These are phyloP conservation scores for Leptopilina syphax DNA, from an alignment of 2,888 invertebrate species.

Conservation along the genomic window DNA sequence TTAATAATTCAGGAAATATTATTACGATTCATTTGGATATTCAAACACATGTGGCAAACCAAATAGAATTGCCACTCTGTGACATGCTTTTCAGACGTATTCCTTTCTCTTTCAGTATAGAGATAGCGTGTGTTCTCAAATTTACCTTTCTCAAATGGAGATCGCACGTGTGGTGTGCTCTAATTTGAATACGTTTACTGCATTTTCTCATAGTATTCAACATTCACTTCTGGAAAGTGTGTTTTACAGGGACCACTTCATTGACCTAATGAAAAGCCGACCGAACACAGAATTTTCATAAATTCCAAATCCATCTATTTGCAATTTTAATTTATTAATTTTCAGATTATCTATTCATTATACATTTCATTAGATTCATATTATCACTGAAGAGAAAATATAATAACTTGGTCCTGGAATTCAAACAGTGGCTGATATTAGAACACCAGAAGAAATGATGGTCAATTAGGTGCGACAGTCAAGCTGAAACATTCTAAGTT, in stretches of 20 bases:
- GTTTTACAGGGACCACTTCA: not conserved
- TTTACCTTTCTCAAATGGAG: constrained; percentile 34
- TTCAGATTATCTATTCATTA: not conserved
- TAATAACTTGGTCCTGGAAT: no score
- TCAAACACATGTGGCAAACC: constrained; percentile 17
- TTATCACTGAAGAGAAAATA: no score
- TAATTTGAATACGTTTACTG: constrained; percentile 36
- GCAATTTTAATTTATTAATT: not conserved
- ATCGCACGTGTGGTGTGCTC: constrained; percentile 33
- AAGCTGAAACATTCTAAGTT: no score
- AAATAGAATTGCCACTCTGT: constrained; percentile 20
- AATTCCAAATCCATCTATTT: not conserved
- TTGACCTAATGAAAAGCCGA: constrained; percentile 7
- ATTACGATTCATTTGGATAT: constrained; percentile 18
- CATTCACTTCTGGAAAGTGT: constrained; percentile 6
- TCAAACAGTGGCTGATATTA: no score
- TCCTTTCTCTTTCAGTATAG: constrained; percentile 27
- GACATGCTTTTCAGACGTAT: constrained; percentile 29
- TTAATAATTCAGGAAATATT: constrained; percentile 9
- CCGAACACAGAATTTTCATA: not conserved
- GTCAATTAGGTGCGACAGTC: no score
- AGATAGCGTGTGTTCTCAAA: constrained; percentile 26
- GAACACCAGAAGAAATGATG: no score
- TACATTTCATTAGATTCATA: no score
- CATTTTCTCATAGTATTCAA: constrained; percentile 9